phyloP scores from a whole-genome alignment of 2,113 vertebrate genomes.

The Zosterops lateralis region DNA sequence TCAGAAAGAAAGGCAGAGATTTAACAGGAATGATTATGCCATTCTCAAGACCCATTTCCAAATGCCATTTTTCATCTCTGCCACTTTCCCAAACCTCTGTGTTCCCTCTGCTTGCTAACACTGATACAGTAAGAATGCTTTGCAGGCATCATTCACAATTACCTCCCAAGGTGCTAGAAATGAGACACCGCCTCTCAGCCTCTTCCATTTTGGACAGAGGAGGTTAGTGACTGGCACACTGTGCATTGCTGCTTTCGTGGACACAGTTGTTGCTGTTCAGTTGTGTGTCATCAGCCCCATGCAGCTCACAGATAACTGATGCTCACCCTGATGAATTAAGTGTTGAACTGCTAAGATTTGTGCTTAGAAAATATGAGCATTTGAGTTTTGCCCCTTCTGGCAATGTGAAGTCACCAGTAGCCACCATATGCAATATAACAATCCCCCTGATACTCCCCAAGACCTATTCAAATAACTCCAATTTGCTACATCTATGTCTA shows the following conservation, averaged over 20 bases:
- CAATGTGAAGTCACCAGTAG: not conserved
- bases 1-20: slow-evolving; percentile 61
- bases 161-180: not conserved
- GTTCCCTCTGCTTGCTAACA: not conserved
- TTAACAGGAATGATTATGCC: slow-evolving; percentile 46
- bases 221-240: not conserved
- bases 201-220: not conserved
- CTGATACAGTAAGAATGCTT: not conserved
- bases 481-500: not conserved
- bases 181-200: not conserved
- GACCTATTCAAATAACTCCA: not conserved
- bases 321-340: not conserved
- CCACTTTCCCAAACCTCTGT: not conserved
- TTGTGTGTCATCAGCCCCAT: not conserved
- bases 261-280: not conserved
- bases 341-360: not conserved
- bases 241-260: not conserved
- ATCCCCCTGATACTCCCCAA: not conserved
- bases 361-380: not conserved
- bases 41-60: slow-evolving; percentile 51
- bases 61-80: slow-evolving; percentile 31
- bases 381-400: not conserved
- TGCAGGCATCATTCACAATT: not conserved
- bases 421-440: not conserved
- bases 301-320: not conserved